Base-by-base conservation (phyloP, 2,888 invertebrate genomes). In the Slavum lentiscoides region DNA sequence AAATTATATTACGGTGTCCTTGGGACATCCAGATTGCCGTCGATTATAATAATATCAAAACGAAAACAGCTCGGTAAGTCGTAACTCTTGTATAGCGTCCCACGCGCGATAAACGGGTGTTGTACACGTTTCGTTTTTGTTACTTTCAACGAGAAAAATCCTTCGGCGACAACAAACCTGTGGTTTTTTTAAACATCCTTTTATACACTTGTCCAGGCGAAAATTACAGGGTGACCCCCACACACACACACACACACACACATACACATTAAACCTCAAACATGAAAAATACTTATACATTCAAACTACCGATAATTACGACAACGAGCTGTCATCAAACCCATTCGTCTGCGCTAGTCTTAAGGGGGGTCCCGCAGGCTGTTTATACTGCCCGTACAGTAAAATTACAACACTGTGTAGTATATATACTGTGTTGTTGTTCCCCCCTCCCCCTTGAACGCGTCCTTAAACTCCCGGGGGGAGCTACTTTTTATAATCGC, bases 1-100 rank as follows among this genome's bases (percentile, higher is more conserved):
- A 68, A 76, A 59, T 59, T 49, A 59, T 30, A 66, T 13, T 30
- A 30, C 30, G 23, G n/a, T 59, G 43, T 76, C 67, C 68, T 68
- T 68, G 67, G 59, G 9, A 68, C 75, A 67, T 76, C 59, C 49
- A 15, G 75, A 76, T 76, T 59, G 75, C 75, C 59, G 59, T 76
- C 75, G 68, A 76, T 76, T 68, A 76, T 49, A 21, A 43, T 76
- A 68, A 58, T 39, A 75, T 75, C 30, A 43, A 68, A 76, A 76
- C 67, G 49, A 76, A 76, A 76, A 76, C 67, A 23, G 74, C 55
- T 66, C 66, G 23, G 30, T 59, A 68, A 76, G 67, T 76, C 58
- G 68, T 76, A 68, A 67, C n/a, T 68, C 75, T 76, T 76, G 75
- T 75, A 59, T 43, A 59, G 30, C 75, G 30, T 59, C 75, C 75